Conservation (phyloP, 2,797 vertebrate species). For the Cossypha polioptera region DNA sequence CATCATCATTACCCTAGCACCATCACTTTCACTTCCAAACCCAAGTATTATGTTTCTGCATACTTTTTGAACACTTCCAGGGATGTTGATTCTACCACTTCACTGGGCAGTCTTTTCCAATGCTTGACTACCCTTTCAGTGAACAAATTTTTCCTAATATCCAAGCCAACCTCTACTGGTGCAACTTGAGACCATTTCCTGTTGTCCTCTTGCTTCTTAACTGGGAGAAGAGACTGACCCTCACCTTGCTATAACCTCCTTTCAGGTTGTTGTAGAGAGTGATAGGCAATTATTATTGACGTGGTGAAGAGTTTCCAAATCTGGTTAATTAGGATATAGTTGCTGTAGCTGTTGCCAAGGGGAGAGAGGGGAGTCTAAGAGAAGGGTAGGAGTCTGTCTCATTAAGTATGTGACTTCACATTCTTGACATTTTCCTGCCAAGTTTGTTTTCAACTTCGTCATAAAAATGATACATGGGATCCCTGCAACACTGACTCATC, state of each 20-base stretch:
- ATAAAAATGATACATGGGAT: neutral
- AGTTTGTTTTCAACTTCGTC: neutral
- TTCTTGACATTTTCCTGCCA: neutral
- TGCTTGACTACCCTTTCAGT: neutral
- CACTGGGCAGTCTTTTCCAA: neutral
- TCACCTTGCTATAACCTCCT: neutral
- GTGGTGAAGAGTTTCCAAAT: neutral
- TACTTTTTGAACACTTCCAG: neutral
- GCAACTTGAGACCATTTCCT: neutral
- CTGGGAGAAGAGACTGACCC: neutral
- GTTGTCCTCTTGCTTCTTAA: neutral
- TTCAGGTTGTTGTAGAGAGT: neutral
- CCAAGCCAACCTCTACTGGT: neutral
- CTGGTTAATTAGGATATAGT: neutral
- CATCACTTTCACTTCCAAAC: neutral
- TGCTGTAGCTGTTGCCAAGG: neutral
- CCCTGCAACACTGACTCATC: neutral
- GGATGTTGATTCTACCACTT: neutral
- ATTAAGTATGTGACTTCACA: neutral
- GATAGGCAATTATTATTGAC: neutral
- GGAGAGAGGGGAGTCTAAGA: neutral
- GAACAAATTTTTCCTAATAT: neutral
- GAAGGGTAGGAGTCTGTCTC: neutral
- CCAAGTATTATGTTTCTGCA: neutral
- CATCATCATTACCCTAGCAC: neutral